Percentiles rank a stretch among this genome's conserved stretches.
Evolutionary conservation across 2,797 vertebrate species (phyloP).

Genomic region (Danio jaintianensis): DNA sequence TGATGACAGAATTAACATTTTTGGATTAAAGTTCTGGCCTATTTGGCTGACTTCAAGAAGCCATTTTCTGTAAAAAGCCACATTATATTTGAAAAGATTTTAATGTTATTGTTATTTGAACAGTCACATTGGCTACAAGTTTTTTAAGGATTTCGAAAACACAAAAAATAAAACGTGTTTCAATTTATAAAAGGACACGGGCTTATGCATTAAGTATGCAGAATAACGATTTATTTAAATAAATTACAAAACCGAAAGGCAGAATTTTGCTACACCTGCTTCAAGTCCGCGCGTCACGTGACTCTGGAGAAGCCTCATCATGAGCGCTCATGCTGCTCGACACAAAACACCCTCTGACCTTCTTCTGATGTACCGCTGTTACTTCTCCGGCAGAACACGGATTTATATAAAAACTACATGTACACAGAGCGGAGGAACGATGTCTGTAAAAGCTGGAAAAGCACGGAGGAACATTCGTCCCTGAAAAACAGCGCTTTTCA

Average conservation of each 20-base stretch:
- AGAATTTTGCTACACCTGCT: neutral
- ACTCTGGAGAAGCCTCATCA: neutral
- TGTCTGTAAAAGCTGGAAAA: neutral
- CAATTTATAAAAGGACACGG: too few relatives aligned
- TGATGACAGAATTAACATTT: too few relatives aligned
- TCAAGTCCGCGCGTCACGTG: slow-evolving; percentile 10
- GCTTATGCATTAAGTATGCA: too few relatives aligned
- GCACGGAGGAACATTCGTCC: neutral
- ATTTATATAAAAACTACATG: neutral
- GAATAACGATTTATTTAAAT: too few relatives aligned
- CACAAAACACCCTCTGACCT: neutral
- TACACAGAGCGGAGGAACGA: neutral
- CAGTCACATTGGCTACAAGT: too few relatives aligned
- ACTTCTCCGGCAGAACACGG: neutral
- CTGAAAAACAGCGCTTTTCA: neutral
- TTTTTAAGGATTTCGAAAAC: too few relatives aligned
- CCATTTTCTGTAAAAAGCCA: too few relatives aligned
- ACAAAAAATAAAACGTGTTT: too few relatives aligned
- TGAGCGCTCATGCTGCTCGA: neutral
- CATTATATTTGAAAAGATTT: too few relatives aligned
- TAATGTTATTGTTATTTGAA: too few relatives aligned
- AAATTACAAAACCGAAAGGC: neutral
- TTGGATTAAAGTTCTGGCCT: too few relatives aligned
- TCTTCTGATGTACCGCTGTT: neutral
- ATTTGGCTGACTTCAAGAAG: too few relatives aligned